These are phyloP conservation scores for Daptonema setosum DNA, from an alignment of 2,888 invertebrate species.

Conservation along the genomic window DNA sequence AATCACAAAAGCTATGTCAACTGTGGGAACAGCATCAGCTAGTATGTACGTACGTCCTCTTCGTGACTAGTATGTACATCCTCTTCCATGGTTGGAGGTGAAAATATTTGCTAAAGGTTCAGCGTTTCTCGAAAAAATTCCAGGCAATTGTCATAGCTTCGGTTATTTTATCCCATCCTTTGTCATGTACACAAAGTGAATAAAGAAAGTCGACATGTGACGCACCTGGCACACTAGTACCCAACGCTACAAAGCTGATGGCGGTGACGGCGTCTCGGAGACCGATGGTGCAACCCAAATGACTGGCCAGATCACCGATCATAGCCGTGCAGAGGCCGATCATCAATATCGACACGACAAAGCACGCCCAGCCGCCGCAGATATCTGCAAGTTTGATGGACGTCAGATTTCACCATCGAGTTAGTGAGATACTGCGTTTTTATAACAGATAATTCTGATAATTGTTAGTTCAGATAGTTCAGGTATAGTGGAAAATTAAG, in stretches of 20 bases:
- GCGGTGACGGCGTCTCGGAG: constrained; percentile 90
- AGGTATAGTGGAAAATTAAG: background rate
- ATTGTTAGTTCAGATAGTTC: background rate
- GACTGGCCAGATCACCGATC: constrained; percentile 86
- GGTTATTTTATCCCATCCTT: too few relatives aligned
- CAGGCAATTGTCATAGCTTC: background rate
- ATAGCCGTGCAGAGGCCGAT: constrained; percentile 85
- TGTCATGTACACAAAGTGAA: background rate
- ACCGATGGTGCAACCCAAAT: constrained; percentile 90
- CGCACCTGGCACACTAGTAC: constrained; percentile 87
- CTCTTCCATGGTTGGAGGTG: too few relatives aligned
- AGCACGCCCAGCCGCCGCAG: constrained; percentile 80
- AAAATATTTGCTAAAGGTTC: too few relatives aligned
- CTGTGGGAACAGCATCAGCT: too few relatives aligned
- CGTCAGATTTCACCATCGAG: background rate
- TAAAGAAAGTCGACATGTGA: background rate
- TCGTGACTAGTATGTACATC: too few relatives aligned
- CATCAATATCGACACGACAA: constrained; percentile 66
- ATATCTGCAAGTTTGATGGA: constrained; percentile 41
- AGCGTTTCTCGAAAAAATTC: background rate
- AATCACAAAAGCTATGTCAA: too few relatives aligned
- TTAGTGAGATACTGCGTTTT: background rate
- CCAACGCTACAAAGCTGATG: constrained; percentile 86
- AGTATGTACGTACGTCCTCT: too few relatives aligned
- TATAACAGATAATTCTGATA: background rate